Percentiles rank a stretch among this genome's conserved stretches.
Evolutionary conservation across 1,140 invertebrate species (phyloP).

Genomic region (Hyles vespertilio): DNA sequence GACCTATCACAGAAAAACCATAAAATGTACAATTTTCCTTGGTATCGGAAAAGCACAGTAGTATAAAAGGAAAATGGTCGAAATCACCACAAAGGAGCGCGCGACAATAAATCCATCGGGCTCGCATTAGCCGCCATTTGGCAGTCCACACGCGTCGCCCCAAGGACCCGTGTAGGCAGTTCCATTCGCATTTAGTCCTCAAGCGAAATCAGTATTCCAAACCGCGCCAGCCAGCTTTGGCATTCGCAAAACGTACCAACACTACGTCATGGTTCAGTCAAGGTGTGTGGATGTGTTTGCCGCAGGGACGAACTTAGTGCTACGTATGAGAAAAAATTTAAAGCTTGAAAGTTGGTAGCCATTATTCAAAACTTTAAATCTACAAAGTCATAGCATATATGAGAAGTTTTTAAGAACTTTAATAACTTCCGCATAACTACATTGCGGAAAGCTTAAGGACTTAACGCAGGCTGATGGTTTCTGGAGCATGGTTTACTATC

Average conservation of each 20-base stretch:
- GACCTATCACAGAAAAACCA: no score
- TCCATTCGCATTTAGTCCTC: slow-evolving; percentile 20
- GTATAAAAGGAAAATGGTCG: slow-evolving; percentile 11
- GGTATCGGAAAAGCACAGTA: background rate
- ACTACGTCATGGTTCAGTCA: slow-evolving; percentile 39
- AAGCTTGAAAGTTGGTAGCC: no score
- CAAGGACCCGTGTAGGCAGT: slow-evolving; percentile 26
- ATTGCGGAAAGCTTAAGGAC: no score
- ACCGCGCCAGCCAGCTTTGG: slow-evolving; percentile 15
- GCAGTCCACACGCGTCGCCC: slow-evolving; percentile 18
- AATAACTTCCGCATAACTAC: no score
- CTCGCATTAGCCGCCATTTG: slow-evolving; percentile 19
- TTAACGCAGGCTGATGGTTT: no score
- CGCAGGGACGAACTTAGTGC: slow-evolving; percentile 20
- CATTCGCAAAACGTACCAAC: slow-evolving; percentile 34
- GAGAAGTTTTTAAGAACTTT: no score
- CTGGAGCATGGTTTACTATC: no score
- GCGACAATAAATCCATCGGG: slow-evolving; percentile 25
- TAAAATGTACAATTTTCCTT: no score
- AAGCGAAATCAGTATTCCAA: slow-evolving; percentile 27
- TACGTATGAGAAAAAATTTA: background rate
- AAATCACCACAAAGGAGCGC: slow-evolving; percentile 18
- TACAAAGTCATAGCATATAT: no score
- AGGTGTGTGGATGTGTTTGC: slow-evolving; percentile 25
- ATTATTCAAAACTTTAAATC: no score